Conservation (phyloP, 2,113 vertebrate genomes). For the Pavo muticus region DNA sequence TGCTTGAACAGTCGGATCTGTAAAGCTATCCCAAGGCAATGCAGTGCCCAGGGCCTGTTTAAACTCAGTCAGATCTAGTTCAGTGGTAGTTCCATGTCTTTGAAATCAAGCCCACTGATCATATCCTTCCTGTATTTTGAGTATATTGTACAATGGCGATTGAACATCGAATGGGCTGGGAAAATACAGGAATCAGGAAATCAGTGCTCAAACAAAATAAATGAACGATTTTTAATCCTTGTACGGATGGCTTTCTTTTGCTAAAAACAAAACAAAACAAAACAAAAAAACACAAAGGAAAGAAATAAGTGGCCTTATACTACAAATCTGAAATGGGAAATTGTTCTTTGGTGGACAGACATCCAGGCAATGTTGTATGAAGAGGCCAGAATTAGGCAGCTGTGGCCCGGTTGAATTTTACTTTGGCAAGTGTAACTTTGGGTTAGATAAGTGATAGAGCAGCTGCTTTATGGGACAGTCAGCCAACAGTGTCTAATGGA, state of each 20-base stretch:
- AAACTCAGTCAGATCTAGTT: constrained; percentile 3
- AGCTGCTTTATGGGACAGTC: neutral
- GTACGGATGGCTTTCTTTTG: constrained; percentile 20
- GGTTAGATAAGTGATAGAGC: neutral
- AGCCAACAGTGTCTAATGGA: neutral
- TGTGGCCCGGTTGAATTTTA: neutral
- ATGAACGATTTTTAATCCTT: constrained; percentile 21
- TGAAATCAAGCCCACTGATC: constrained; percentile 45
- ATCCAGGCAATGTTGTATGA: no score
- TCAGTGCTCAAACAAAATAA: constrained; percentile 28
- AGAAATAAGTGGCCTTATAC: no score
- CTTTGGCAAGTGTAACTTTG: neutral
- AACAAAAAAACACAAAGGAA: neutral
- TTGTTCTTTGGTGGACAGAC: no score
- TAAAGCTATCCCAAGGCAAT: neutral
- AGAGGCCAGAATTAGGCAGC: neutral
- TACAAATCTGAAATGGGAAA: no score
- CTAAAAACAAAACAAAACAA: neutral
- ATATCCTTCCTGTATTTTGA: constrained; percentile 67
- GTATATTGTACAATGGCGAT: constrained; percentile 21
- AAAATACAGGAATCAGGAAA: constrained; percentile 61
- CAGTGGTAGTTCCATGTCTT: constrained; percentile 24
- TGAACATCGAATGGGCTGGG: constrained; percentile 42
- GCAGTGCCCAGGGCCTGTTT: neutral
- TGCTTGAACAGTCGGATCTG: neutral